Evolutionary conservation across 2,113 vertebrate genomes (phyloP), one percentile per base, ranked within the genome.

Genomic region (Rhinichthys klamathensis): DNA sequence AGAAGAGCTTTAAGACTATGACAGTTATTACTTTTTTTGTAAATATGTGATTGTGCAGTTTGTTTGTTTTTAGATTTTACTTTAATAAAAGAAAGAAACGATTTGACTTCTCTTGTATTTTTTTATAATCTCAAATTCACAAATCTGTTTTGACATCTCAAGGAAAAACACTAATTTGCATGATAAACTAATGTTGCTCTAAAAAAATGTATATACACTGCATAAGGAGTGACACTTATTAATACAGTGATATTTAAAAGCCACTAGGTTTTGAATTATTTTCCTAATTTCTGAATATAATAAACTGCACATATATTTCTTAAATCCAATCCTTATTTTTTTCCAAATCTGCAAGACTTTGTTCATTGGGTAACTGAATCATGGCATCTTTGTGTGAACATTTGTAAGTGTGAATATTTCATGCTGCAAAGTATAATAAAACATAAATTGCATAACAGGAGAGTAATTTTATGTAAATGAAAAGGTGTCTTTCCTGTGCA

Each of bases 381-480:
- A 7, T 3, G 4, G 12, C 35, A 60, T 18, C 1, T 15, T 61
- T 21, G 1, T 74, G 38, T 74, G n/a, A 15, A 49, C 25, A 74
- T 49, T 74, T 46, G 5, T 46, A n/a, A 25, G 41, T 13, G 1
- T 44, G 46, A 73, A 25, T 72, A 13, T 15, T 46, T 73, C 11
- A 73, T 46, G 38, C 23, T 49, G 23, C 11, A 74, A 25, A 46
- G 35, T 27, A 16, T 74, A 74, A 27, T 46, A 81, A 77, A 83
- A n/a, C 4, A 25, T 18, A 25, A 30, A 58, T 85, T 87, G 18
- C 73, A 85, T 79, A 89, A 73, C 74, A 35, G 54, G 25, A 21
- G 0, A 54, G 56, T 46, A 46, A 82, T 87, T 91, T 10, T 61
- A 84, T 86, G 85, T 38, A 77, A 87, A 90, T 82, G 90, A 21